These are phyloP conservation scores for Oxytorus armatus DNA, from an alignment of 2,888 invertebrate genomes.

Conservation along the genomic window DNA sequence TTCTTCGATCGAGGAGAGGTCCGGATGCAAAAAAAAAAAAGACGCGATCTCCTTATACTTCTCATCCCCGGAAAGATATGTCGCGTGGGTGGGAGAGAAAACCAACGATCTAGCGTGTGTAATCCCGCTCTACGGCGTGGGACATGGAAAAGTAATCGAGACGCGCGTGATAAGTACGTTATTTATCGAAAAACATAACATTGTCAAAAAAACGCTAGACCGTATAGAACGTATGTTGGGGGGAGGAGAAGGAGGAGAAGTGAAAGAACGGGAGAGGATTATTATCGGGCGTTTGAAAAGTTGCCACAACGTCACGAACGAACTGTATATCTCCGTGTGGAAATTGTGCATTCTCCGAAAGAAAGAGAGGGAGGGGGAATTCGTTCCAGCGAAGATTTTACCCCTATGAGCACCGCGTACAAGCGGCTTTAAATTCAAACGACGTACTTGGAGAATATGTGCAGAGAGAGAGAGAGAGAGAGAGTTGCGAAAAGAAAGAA, in stretches of 20 bases:
- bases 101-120: conserved; percentile 17
- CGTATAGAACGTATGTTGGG: conserved; percentile 16
- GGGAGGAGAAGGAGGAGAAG: neutral
- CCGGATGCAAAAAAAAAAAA: neutral
- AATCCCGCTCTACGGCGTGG: conserved; percentile 57
- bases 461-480: neutral
- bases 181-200: conserved; percentile 60
- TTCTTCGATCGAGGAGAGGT: neutral
- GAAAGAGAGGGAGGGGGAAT: conserved; percentile 26
- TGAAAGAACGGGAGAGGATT: neutral
- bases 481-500: too few species aligned
- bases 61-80: conserved; percentile 5
- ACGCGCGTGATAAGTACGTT: conserved; percentile 50
- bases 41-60: neutral
- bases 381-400: conserved; percentile 30
- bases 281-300: conserved; percentile 1
- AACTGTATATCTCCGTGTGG: conserved; percentile 14
- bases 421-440: conserved; percentile 39
- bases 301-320: conserved; percentile 29
- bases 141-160: conserved; percentile 56
- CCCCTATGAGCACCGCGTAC: neutral
- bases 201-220: conserved; percentile 42
- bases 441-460: conserved; percentile 18
- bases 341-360: conserved; percentile 37
- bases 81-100: conserved; percentile 44